Percentiles rank a stretch among this genome's conserved stretches.
phyloP scores from a whole-genome alignment of 1,140 invertebrate genomes.

The Drepana arcuata region DNA sequence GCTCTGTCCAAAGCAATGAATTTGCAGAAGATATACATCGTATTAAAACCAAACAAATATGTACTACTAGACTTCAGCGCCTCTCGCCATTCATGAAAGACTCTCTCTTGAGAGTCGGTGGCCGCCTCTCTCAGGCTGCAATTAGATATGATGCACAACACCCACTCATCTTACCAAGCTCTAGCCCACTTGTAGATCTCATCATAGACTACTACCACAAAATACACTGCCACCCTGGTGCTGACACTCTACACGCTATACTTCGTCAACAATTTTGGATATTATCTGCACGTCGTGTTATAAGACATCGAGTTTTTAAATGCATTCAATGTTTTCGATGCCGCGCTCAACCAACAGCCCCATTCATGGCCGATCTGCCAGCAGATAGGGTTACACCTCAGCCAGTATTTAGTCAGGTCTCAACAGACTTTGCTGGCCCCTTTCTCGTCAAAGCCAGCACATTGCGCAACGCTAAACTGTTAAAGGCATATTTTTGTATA shows the following conservation, averaged over 20 bases:
- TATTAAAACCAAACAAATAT: not conserved
- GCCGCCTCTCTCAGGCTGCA: too few species aligned
- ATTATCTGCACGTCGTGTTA: too few species aligned
- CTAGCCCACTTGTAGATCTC: too few species aligned
- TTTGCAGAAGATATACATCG: conserved; percentile 1
- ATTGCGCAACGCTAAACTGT: conserved; percentile 11
- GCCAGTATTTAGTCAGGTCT: conserved; percentile 29
- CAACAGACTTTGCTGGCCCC: conserved; percentile 19
- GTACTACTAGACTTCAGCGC: too few species aligned
- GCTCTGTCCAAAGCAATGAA: conserved; percentile 3
- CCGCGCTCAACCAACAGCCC: conserved; percentile 9
- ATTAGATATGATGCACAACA: too few species aligned
- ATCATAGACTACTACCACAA: too few species aligned
- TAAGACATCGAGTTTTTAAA: too few species aligned
- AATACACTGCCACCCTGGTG: too few species aligned
- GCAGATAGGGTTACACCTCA: conserved; percentile 12
- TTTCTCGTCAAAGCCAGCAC: conserved; percentile 21
- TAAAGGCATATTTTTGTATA: conserved; percentile 22
- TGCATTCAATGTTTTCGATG: conserved; percentile 17
- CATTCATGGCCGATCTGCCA: conserved; percentile 40
- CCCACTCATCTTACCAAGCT: too few species aligned
- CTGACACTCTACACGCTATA: too few species aligned
- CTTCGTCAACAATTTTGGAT: too few species aligned
- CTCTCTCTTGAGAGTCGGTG: too few species aligned
- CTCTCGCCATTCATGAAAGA: not conserved